Conservation (phyloP, 2,113 vertebrate genomes). For the Miniopterus natalensis region DNA sequence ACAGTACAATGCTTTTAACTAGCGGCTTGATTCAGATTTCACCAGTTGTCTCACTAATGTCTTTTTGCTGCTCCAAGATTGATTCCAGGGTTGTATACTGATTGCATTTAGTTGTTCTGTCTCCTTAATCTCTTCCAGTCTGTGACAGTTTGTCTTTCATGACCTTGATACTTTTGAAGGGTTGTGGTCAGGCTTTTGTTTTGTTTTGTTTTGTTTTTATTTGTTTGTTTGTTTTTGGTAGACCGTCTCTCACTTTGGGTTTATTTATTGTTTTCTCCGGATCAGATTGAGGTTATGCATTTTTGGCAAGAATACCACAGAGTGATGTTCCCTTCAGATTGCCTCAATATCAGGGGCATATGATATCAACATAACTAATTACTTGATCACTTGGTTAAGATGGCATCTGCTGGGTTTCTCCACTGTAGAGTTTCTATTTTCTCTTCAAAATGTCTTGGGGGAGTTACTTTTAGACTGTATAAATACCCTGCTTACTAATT, state of each 20-base stretch:
- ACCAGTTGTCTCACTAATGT: neutral
- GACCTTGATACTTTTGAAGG: neutral
- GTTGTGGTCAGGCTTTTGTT: neutral
- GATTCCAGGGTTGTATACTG: neutral
- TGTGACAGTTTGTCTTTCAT: neutral
- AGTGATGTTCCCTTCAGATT: neutral
- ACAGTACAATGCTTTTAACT: neutral
- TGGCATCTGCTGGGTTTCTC: neutral
- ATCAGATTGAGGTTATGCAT: neutral
- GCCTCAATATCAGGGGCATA: neutral
- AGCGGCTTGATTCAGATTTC: neutral
- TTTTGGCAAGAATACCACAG: neutral
- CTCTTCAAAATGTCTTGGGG: neutral
- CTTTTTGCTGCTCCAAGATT: neutral
- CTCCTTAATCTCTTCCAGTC: neutral
- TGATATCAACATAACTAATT: neutral
- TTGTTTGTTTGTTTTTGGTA: neutral
- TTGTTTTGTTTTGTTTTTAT: neutral
- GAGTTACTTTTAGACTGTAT: neutral
- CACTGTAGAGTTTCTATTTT: neutral
- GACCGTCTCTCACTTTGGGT: neutral
- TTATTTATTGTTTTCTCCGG: neutral
- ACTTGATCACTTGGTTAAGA: neutral
- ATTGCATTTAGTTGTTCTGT: neutral
- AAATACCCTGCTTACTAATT: neutral